Base-by-base conservation (phyloP, 1,140 invertebrate genomes). In the Aphelenchoides besseyi region DNA sequence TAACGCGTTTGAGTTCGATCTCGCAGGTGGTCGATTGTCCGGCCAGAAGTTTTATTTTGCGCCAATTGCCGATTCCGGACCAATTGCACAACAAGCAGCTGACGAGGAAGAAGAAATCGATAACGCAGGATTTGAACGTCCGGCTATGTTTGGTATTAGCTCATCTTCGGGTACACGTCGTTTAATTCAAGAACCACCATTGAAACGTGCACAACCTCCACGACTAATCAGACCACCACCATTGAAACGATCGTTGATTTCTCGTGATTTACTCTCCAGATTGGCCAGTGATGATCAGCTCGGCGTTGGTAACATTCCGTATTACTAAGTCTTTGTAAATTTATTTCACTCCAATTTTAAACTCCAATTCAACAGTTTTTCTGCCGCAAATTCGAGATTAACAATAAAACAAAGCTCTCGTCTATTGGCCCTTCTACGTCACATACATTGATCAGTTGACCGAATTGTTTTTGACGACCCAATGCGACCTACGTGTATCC, bases 81-180 rank as follows among this genome's bases (percentile, higher is more conserved):
- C n/a, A 41, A 41, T 8, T 41, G 37, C 5, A 41, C 5, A 5
- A 8, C n/a, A 8, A n/a, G 5, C 18, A 23, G 62, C 5, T 29
- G 26, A 67, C 5, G 61, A 8, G 5, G 62, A 8, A 5, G 26
- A 55, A 5, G 68, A 69, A n/a, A 62, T 70, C 1, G 67, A 69
- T 29, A 69, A 69, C 29, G 67, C 67, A 12, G 67, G 67, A 16
- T 69, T 69, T 62, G 64, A 70, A 70, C 64, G 68, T 18, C 67
- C 67, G 16, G 18, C 64, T 12, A 68, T 68, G 66, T 69, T 68
- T 29, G 61, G 18, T 30, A 62, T 64, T 29, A 12, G 67, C 9
- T 36, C 32, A 23, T 12, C 70, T 5, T 72, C 70, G 23, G 37
- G 68, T 23, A 32, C 70, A 12, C 69, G 69, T 23, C 70, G 70